Conservation (phyloP, 2,113 vertebrate species). For the Tiliqua scincoides region DNA sequence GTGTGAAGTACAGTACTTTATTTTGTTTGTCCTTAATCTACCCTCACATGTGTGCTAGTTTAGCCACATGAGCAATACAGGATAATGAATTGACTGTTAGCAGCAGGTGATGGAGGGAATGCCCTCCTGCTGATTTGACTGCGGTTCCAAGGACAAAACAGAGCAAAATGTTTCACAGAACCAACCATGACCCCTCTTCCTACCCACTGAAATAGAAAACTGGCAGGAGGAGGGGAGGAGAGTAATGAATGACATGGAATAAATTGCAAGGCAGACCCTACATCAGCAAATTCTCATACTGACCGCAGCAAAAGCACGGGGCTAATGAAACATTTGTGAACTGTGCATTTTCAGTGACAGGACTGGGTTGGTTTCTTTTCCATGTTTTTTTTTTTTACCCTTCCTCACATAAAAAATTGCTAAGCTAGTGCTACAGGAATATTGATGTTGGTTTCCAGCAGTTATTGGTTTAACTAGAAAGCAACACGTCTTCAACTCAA, state of each 20-base stretch:
- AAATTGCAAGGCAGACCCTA: constrained; percentile 38
- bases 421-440: constrained; percentile 43
- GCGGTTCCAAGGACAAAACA: constrained; percentile 38
- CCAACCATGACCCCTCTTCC: constrained; percentile 33
- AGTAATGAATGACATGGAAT: constrained; percentile 11
- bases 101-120: background rate
- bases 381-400: background rate
- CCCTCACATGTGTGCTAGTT: background rate
- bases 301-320: constrained; percentile 16
- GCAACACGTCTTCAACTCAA: background rate
- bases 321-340: constrained; percentile 51
- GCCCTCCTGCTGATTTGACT: constrained; percentile 23
- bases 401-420: constrained; percentile 46
- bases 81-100: background rate
- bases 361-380: background rate
- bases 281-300: constrained; percentile 29
- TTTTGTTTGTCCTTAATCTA: background rate
- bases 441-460: constrained; percentile 27
- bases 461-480: constrained; percentile 45
- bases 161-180: constrained; percentile 35
- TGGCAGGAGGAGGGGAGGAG: background rate
- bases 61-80: background rate
- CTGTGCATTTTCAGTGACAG: constrained; percentile 1
- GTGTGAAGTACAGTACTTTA: background rate
- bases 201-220: constrained; percentile 40